Percentiles rank a stretch among this genome's conserved stretches.
Conservation (phyloP, 1,140 invertebrate genomes). For the Rhizoglyphus robini region DNA sequence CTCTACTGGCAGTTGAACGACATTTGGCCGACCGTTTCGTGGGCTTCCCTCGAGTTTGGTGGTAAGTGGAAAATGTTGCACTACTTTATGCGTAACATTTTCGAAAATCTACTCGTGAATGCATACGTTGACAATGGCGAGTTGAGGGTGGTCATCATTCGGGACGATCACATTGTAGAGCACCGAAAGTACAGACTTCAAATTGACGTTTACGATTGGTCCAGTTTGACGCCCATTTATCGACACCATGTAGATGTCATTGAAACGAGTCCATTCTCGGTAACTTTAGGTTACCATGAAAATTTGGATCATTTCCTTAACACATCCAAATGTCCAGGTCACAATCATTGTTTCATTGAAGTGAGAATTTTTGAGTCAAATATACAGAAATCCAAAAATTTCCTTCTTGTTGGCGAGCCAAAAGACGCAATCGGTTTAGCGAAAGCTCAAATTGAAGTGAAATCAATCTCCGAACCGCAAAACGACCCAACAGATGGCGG, state of each 20-base stretch:
- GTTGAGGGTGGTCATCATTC: slow-evolving; percentile 26
- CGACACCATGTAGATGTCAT: neutral
- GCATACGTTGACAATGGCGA: slow-evolving; percentile 33
- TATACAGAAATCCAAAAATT: neutral
- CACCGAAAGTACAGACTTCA: slow-evolving; percentile 8
- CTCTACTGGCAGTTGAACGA: slow-evolving; percentile 99
- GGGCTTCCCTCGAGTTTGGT: slow-evolving; percentile 75
- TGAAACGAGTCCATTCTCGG: neutral
- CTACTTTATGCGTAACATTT: slow-evolving; percentile 72
- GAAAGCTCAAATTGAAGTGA: neutral
- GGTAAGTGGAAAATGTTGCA: slow-evolving; percentile 84
- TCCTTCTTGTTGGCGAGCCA: neutral
- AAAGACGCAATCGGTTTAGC: slow-evolving; percentile 5
- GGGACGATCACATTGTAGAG: slow-evolving; percentile 11
- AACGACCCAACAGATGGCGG: neutral
- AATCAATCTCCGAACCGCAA: neutral
- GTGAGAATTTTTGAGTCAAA: neutral
- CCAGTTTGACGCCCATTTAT: slow-evolving; percentile 7
- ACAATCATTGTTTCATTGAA: slow-evolving; percentile 13
- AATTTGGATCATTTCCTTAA: slow-evolving; percentile 9
- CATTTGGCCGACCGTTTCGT: slow-evolving; percentile 92
- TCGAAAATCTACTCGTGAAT: slow-evolving; percentile 53
- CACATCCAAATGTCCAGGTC: neutral
- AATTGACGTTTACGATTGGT: slow-evolving; percentile 19
- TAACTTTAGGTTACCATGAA: slow-evolving; percentile 3